These are phyloP conservation scores for Sebastes kiyomatsui DNA, from an alignment of 2,797 vertebrate species.

Conservation along the genomic window DNA sequence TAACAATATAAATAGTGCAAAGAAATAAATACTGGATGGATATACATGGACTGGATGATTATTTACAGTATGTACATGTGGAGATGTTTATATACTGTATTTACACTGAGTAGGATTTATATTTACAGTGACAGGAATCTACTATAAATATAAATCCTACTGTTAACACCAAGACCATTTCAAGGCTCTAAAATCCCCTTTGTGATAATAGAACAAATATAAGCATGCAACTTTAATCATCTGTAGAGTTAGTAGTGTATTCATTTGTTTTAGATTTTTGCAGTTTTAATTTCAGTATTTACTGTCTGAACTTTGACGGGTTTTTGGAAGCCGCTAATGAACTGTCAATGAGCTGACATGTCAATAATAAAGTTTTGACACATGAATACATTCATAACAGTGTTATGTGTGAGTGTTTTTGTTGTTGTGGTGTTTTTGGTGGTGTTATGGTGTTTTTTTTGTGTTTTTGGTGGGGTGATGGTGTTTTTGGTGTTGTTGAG, in stretches of 20 bases:
- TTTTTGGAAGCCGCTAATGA: background rate
- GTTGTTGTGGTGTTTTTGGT: background rate
- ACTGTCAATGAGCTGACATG: background rate
- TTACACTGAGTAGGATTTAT: too few relatives aligned
- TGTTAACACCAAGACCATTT: background rate
- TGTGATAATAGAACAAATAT: background rate
- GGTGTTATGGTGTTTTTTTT: too few relatives aligned
- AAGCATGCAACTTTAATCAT: background rate
- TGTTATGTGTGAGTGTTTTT: background rate
- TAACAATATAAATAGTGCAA: too few relatives aligned
- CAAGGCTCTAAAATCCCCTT: background rate
- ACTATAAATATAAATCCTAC: too few relatives aligned
- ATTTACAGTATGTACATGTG: too few relatives aligned
- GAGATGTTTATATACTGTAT: too few relatives aligned
- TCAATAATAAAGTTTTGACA: conserved; percentile 25
- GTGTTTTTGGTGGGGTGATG: too few relatives aligned
- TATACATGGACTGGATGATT: too few relatives aligned
- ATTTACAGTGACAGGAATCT: too few relatives aligned
- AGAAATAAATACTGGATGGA: too few relatives aligned
- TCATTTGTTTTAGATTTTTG: background rate
- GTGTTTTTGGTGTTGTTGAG: too few relatives aligned
- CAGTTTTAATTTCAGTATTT: conserved; percentile 2
- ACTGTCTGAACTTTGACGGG: background rate
- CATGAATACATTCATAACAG: background rate
- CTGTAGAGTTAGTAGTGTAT: background rate